Conservation (phyloP, 2,888 invertebrate species). For the Coelopa pilipes region DNA sequence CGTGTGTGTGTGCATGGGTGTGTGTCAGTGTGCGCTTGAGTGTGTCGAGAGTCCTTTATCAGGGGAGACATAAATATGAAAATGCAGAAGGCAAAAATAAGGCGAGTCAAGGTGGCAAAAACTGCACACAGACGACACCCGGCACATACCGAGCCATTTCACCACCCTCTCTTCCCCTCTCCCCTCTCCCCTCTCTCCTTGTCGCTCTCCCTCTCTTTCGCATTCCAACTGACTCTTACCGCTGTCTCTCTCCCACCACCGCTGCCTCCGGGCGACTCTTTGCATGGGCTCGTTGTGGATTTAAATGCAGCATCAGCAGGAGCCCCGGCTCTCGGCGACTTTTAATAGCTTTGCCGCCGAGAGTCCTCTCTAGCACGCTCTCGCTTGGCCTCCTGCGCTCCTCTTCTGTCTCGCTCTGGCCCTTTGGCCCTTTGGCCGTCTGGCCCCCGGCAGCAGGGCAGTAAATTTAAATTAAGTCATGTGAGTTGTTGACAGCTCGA, state of each 20-base stretch:
- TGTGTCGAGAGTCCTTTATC: constrained; percentile 21
- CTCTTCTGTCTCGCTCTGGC: too few relatives aligned
- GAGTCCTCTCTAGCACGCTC: neutral
- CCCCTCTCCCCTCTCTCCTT: too few relatives aligned
- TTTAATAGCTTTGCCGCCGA: constrained; percentile 11
- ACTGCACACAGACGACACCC: constrained; percentile 2
- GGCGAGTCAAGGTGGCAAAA: constrained; percentile 5
- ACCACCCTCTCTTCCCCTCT: too few relatives aligned
- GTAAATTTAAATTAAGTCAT: constrained; percentile 30
- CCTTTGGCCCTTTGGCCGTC: neutral
- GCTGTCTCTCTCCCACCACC: too few relatives aligned
- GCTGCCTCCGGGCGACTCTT: neutral
- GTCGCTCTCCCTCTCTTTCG: too few relatives aligned
- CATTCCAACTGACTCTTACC: too few relatives aligned
- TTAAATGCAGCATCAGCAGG: neutral
- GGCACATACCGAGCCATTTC: neutral
- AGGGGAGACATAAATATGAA: constrained; percentile 30
- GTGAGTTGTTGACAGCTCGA: constrained; percentile 22
- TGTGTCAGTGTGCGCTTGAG: constrained; percentile 3
- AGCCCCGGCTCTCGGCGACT: neutral
- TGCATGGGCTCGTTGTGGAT: neutral
- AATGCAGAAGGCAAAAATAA: constrained; percentile 3
- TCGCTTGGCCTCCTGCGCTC: neutral
- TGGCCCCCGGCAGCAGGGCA: constrained; percentile 6
- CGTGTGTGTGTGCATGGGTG: neutral